Evolutionary conservation across 2,888 invertebrate genomes (phyloP).

Genomic region (Drosophila birchii): DNA sequence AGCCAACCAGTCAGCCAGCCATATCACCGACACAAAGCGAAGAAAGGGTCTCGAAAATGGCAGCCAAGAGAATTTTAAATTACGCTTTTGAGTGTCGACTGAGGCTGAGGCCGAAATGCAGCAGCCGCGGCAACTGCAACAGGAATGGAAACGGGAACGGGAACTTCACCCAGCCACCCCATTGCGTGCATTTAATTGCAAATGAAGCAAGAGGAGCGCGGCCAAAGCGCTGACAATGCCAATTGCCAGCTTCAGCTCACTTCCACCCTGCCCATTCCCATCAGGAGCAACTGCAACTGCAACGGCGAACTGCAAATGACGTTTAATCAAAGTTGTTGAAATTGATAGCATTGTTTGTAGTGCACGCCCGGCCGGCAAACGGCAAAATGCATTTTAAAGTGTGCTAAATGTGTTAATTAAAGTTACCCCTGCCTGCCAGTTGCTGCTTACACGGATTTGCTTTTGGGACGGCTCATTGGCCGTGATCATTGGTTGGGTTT

Average conservation of each 20-base stretch:
- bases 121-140: slow-evolving; percentile 31
- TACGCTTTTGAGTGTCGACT: slow-evolving; percentile 75
- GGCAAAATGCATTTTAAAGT: slow-evolving; percentile 72
- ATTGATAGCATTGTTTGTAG: slow-evolving; percentile 76
- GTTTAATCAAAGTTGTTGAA: slow-evolving; percentile 80
- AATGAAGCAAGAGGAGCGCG: slow-evolving; percentile 63
- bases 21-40: slow-evolving; percentile 66
- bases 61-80: slow-evolving; percentile 79
- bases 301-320: slow-evolving; percentile 71
- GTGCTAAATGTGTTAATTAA: slow-evolving; percentile 68
- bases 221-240: slow-evolving; percentile 59
- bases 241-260: slow-evolving; percentile 45
- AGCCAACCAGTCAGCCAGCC: slow-evolving; percentile 48
- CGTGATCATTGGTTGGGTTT: slow-evolving; percentile 51
- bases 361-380: slow-evolving; percentile 52
- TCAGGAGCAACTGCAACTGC: slow-evolving; percentile 19
- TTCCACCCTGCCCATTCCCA: slow-evolving; percentile 40
- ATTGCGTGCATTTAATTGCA: slow-evolving; percentile 74
- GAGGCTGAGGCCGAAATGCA: slow-evolving; percentile 72
- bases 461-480: slow-evolving; percentile 50
- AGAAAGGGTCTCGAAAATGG: slow-evolving; percentile 67
- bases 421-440: slow-evolving; percentile 28
- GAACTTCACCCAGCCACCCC: slow-evolving; percentile 3
- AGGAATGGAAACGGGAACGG: not conserved
- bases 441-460: slow-evolving; percentile 39